Evolutionary conservation across 2,797 vertebrate genomes (phyloP).

Genomic region (Micrastur ruficollis): DNA sequence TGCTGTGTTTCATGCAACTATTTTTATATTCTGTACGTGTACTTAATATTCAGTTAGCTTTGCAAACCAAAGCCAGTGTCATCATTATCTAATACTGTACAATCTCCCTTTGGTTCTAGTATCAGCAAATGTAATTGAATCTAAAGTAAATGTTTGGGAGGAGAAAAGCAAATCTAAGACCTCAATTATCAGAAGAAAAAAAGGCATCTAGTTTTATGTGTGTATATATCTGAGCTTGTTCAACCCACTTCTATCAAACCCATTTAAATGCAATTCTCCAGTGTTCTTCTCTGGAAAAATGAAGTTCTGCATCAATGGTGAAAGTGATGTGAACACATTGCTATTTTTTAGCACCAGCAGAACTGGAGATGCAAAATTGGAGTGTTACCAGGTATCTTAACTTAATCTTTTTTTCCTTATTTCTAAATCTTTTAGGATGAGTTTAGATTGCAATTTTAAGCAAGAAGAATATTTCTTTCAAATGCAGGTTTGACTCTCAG

Average conservation of each 20-base stretch:
- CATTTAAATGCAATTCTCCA: not conserved
- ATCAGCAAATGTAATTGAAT: slow-evolving; percentile 15
- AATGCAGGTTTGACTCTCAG: not conserved
- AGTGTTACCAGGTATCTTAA: not conserved
- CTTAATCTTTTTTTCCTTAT: not conserved
- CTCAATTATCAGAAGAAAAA: not conserved
- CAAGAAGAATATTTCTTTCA: not conserved
- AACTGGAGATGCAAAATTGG: not conserved
- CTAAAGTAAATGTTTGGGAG: slow-evolving; percentile 32
- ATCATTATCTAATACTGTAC: not conserved
- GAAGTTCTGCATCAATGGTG: not conserved
- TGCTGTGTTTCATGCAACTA: not conserved
- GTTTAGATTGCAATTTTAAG: not conserved
- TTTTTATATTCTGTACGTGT: not conserved
- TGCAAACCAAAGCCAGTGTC: not conserved
- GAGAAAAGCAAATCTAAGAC: slow-evolving; percentile 7
- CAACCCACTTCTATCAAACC: not conserved
- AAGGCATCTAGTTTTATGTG: not conserved
- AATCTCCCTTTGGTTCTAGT: not conserved
- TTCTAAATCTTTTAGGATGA: not conserved
- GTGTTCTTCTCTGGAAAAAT: not conserved
- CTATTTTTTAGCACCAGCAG: not conserved
- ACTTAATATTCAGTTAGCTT: not conserved
- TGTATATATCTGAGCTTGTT: not conserved
- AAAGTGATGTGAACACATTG: not conserved